A percentile compares a stretch with the other conserved stretches of the same genome.
Conservation (phyloP, 2,888 invertebrate species). For the Hemaris fuciformis region DNA sequence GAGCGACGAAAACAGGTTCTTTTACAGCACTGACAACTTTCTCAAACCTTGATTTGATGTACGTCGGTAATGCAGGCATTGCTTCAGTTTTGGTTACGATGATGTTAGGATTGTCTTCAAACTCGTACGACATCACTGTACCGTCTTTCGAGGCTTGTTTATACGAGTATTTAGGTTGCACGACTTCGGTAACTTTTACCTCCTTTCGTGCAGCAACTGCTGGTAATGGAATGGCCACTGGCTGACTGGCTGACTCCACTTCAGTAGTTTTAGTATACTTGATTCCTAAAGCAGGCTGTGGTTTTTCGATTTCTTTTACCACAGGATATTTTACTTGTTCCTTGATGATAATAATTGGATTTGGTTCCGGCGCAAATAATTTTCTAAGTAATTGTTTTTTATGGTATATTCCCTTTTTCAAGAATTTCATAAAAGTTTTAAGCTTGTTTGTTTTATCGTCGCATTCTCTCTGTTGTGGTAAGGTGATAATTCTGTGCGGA, state of each 20-base stretch:
- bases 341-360: neutral
- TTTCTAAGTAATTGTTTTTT: neutral
- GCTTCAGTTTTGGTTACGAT: slow-evolving; percentile 31
- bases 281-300: neutral
- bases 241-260: neutral
- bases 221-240: neutral
- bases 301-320: neutral
- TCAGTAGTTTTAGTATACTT: neutral
- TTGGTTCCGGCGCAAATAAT: neutral
- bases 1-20: neutral
- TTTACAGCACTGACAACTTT: slow-evolving; percentile 26
- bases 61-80: slow-evolving; percentile 30
- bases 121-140: slow-evolving; percentile 33
- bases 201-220: neutral
- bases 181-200: slow-evolving; percentile 17
- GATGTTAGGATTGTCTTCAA: slow-evolving; percentile 31
- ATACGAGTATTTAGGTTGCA: slow-evolving; percentile 37
- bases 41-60: slow-evolving; percentile 32
- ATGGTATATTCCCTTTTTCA: neutral
- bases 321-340: neutral
- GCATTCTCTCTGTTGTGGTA: neutral
- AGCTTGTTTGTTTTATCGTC: neutral
- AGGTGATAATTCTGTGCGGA: neutral
- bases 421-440: neutral
- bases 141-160: slow-evolving; percentile 34